Base-by-base conservation (phyloP, 2,797 vertebrate species). In the Gambusia yucatana region DNA sequence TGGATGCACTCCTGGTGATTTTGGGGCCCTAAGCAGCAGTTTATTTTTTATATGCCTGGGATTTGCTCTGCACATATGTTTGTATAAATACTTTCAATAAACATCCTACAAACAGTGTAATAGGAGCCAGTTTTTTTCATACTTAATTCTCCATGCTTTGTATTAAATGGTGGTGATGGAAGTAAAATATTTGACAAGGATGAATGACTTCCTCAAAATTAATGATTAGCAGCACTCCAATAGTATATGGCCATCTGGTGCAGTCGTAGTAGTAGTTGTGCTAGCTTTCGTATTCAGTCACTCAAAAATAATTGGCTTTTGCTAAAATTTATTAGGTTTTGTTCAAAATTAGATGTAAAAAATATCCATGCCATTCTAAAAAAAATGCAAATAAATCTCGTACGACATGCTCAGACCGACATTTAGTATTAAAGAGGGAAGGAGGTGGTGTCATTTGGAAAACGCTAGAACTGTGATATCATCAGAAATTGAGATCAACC, bases 361-460 rank as follows among this genome's bases (percentile, higher is more conserved):
- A 69, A n/a, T 43, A 43, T 43, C 22, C 65, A 93, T 93, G 93
- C 93, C 88, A 87, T 80, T 90, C 78, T 85, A 86, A 86, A 47
- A 20, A 91, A 91, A 69, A 87, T 33, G 52, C 89, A 79, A 78
- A 87, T 91, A 90, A 90, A 93, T 89, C 77, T 88, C 83, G 90
- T 90, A 88, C 76, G 90, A 86, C 93, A 94, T 93, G 91, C 91
- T 84, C 73, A 81, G 87, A 87, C 82, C 92, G 88, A 92, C 80
- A 91, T 86, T 89, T 72, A 88, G 46, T 72, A 81, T 61, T 78
- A 82, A 91, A 88, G 76, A 84, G 72, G 80, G 83, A 76, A 84
- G 75, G 84, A 86, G 77, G 84, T 74, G 73, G 47, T 55, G 72
- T 50, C 13, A 20, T 25, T 25, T 76, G 30, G 33, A 80, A 76